Conservation (phyloP, 1,140 invertebrate genomes). For the Temnothorax curvispinosus region DNA sequence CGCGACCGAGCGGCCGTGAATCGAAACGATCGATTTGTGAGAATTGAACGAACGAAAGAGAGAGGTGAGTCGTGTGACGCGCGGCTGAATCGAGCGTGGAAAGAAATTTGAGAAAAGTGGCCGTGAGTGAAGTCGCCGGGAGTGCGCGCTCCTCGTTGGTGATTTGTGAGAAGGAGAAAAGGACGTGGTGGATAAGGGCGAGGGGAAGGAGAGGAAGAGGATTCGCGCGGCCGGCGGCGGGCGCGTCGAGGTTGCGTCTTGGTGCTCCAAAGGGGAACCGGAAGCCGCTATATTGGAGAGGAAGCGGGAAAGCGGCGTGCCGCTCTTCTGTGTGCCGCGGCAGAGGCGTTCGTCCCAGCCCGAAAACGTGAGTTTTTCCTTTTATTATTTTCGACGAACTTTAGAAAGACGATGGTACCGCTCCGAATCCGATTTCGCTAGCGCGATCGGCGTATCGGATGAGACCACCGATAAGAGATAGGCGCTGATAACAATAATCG, state of each 20-base stretch:
- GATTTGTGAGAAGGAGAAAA: conserved; percentile 12
- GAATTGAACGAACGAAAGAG: conserved; percentile 3
- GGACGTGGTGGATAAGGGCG: not conserved
- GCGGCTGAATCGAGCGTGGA: conserved; percentile 19
- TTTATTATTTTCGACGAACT: too few relatives aligned
- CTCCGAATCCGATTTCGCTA: not conserved
- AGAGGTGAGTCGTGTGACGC: not conserved
- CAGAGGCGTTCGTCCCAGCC: conserved; percentile 84
- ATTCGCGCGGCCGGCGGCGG: not conserved
- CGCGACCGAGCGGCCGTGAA: conserved; percentile 15
- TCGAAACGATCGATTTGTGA: conserved; percentile 8
- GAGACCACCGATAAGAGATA: conserved; percentile 3
- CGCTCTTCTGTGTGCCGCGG: conserved; percentile 85
- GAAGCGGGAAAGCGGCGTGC: conserved; percentile 85
- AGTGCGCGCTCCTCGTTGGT: conserved; percentile 12
- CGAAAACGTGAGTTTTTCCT: conserved; percentile 81
- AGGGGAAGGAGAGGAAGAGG: not conserved
- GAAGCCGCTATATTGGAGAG: conserved; percentile 85
- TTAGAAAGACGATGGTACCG: too few relatives aligned
- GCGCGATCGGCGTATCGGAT: not conserved
- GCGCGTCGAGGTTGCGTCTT: conserved; percentile 28
- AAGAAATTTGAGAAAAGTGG: conserved; percentile 15
- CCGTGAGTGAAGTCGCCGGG: conserved; percentile 21
- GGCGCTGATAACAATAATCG: not conserved
- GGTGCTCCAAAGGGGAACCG: conserved; percentile 55